Percentiles rank a stretch among this genome's conserved stretches.
These are phyloP conservation scores for Agrotis clavis DNA, from an alignment of 2,888 invertebrate species.

Conservation along the genomic window DNA sequence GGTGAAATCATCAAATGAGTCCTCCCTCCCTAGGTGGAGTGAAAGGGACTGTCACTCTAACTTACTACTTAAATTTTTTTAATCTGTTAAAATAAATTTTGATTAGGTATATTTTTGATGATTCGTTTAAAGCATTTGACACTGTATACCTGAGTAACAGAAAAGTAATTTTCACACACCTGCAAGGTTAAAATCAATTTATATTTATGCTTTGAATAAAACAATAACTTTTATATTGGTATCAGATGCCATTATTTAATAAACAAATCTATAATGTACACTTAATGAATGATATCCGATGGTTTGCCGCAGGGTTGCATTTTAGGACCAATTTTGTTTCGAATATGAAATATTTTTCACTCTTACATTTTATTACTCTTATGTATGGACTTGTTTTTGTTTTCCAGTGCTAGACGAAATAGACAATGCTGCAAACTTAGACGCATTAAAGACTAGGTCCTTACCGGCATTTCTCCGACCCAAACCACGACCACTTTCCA, in stretches of 20 bases:
- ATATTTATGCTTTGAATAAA: not conserved
- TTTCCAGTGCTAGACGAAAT: conserved; percentile 92
- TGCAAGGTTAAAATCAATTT: not conserved
- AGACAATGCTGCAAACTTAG: conserved; percentile 83
- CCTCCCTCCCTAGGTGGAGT: no score
- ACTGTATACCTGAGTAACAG: not conserved
- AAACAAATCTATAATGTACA: not conserved
- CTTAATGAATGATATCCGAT: not conserved
- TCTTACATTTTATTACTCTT: not conserved
- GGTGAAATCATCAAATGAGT: no score
- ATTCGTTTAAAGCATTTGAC: conserved; percentile 19
- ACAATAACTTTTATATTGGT: not conserved
- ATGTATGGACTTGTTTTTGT: not conserved
- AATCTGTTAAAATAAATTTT: not conserved
- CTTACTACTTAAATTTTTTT: not conserved
- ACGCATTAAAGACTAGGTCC: conserved; percentile 92
- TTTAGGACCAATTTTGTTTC: conserved; percentile 34
- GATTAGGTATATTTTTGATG: not conserved
- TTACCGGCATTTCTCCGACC: conserved; percentile 94
- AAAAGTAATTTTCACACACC: not conserved
- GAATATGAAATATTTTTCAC: not conserved
- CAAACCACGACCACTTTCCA: conserved; percentile 93
- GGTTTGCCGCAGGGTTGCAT: not conserved
- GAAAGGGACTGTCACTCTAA: no score
- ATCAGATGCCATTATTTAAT: not conserved